Conservation (phyloP, 2,888 invertebrate genomes). For the Lasioglossum figueresi region DNA sequence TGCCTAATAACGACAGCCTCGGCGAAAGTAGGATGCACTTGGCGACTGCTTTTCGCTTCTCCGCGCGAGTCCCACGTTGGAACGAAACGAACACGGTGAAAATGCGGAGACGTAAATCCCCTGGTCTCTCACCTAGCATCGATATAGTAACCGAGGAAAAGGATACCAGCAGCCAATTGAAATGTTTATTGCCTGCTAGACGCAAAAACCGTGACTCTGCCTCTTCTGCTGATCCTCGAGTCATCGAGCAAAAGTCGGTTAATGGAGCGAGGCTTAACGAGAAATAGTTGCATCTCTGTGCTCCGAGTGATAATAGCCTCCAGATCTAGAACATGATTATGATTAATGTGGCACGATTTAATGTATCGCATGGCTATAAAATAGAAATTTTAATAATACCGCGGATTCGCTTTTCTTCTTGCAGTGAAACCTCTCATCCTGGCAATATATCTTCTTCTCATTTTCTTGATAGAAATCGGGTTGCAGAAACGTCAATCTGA, state of each 20-base stretch:
- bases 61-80: constrained; percentile 19
- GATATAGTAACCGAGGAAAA: background rate
- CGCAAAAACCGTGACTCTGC: background rate
- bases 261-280: background rate
- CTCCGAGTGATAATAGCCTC: background rate
- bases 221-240: background rate
- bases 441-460: background rate
- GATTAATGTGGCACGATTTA: background rate
- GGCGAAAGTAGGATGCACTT: constrained; percentile 70
- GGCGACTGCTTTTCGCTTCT: constrained; percentile 58
- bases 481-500: background rate
- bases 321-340: background rate
- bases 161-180: background rate
- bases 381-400: background rate
- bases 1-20: constrained; percentile 40
- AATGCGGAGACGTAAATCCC: constrained; percentile 19
- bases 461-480: background rate
- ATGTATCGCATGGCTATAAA: background rate
- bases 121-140: background rate
- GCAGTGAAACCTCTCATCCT: background rate
- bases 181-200: constrained; percentile 17
- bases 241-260: constrained; percentile 9
- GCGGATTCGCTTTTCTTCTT: background rate
- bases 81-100: constrained; percentile 49
- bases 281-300: background rate